Percentiles rank a stretch among this genome's conserved stretches.
Evolutionary conservation across 2,113 vertebrate genomes (phyloP).

Genomic region (Sphyrna mokarran): DNA sequence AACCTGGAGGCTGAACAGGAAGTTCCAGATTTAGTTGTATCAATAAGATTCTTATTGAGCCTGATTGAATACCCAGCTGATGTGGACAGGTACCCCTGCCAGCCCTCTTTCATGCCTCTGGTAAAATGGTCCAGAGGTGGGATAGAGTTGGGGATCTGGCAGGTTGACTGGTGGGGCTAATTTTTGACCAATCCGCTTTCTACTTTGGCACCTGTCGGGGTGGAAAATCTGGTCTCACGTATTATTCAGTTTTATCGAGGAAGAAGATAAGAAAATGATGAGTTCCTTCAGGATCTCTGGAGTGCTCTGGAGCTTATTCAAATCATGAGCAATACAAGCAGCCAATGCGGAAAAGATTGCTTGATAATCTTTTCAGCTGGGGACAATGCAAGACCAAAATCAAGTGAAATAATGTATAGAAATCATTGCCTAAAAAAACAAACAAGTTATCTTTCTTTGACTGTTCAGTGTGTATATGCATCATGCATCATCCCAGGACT

Average conservation of each 20-base stretch:
- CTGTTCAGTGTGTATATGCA: background rate
- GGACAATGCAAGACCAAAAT: background rate
- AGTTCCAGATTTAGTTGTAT: no score
- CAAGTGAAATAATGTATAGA: background rate
- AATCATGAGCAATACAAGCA: background rate
- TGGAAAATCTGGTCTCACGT: background rate
- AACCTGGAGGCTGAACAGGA: no score
- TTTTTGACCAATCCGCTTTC: no score
- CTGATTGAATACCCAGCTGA: no score
- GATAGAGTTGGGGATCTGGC: no score
- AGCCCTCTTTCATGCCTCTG: no score
- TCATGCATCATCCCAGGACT: background rate
- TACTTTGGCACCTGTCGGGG: no score
- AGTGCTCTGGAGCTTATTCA: background rate
- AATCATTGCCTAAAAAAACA: background rate
- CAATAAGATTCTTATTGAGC: no score
- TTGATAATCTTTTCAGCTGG: background rate
- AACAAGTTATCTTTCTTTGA: background rate
- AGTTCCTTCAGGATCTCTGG: background rate
- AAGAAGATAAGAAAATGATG: background rate
- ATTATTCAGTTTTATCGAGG: background rate
- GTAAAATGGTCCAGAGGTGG: no score
- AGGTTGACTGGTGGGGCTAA: no score
- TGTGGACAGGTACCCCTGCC: no score
- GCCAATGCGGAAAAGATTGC: background rate